Conservation (phyloP, 2,113 vertebrate genomes). For the Prunella himalayana region DNA sequence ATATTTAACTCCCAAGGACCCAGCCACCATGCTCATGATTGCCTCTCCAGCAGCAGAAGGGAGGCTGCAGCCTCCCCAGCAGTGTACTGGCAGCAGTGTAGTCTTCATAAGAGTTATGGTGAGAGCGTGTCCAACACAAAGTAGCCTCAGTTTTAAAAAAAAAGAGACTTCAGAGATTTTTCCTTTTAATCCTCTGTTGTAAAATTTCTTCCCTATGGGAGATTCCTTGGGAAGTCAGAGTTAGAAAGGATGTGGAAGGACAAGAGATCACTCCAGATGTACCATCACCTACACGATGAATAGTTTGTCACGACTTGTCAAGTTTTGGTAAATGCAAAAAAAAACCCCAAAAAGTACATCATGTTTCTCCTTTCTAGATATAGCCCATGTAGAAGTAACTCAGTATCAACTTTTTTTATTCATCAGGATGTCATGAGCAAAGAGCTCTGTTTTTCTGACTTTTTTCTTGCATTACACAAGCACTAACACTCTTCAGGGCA, state of each 20-base stretch:
- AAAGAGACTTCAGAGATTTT: neutral
- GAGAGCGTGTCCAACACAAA: neutral
- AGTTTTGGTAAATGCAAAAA: neutral
- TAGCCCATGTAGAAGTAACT: neutral
- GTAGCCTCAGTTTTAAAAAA: neutral
- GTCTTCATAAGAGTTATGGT: neutral
- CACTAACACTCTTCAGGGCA: neutral
- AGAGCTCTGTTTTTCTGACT: neutral
- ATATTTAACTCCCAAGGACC: neutral
- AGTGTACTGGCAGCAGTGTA: neutral
- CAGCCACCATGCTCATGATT: fast-evolving
- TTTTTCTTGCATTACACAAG: neutral
- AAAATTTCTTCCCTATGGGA: neutral
- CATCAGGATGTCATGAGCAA: neutral
- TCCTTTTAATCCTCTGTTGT: neutral
- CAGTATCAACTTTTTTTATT: neutral
- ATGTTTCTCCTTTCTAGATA: neutral
- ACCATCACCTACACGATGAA: fast-evolving
- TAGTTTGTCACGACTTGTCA: neutral
- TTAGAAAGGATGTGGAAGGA: neutral
- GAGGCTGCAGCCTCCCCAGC: neutral
- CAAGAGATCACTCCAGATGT: neutral
- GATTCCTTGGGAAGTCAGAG: neutral
- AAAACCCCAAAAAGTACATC: fast-evolving
- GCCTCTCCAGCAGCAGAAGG: neutral